These are phyloP conservation scores for Sternotherus odoratus DNA, from an alignment of 2,797 vertebrate genomes.

Conservation along the genomic window DNA sequence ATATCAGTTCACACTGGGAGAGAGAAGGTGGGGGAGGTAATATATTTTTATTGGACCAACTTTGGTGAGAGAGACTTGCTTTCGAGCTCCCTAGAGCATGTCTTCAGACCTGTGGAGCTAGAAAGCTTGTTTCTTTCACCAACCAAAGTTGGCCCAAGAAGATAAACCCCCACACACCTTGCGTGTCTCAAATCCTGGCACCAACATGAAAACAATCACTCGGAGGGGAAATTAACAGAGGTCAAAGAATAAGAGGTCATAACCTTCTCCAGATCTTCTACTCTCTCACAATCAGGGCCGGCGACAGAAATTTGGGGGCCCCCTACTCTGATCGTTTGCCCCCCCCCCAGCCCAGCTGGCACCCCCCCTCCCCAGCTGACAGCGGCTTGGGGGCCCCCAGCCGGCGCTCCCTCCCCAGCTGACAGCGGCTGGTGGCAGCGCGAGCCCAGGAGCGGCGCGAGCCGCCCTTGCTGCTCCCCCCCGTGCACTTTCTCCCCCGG, in stretches of 20 bases:
- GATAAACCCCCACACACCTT: background rate
- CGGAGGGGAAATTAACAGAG: background rate
- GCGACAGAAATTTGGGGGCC: no score
- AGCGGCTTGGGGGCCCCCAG: no score
- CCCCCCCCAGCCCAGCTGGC: no score
- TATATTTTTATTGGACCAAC: background rate
- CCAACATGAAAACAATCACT: background rate
- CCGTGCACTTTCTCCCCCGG: no score
- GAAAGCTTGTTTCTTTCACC: background rate
- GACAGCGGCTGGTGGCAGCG: no score
- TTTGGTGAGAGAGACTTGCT: background rate
- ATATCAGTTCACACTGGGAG: background rate
- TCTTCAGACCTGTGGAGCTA: background rate
- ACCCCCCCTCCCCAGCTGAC: no score
- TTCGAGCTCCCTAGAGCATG: background rate
- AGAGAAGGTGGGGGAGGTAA: background rate
- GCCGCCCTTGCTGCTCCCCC: no score
- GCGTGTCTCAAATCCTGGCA: background rate
- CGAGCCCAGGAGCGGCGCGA: no score
- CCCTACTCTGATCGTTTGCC: no score
- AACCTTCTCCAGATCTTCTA: background rate
- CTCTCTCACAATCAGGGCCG: no score
- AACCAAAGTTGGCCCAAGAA: background rate
- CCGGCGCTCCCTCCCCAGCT: no score
- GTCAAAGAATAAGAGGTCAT: background rate